Evolutionary conservation across 2,888 invertebrate genomes (phyloP), one percentile per base, ranked within the genome.

Genomic region (Drosophila anomelani): DNA sequence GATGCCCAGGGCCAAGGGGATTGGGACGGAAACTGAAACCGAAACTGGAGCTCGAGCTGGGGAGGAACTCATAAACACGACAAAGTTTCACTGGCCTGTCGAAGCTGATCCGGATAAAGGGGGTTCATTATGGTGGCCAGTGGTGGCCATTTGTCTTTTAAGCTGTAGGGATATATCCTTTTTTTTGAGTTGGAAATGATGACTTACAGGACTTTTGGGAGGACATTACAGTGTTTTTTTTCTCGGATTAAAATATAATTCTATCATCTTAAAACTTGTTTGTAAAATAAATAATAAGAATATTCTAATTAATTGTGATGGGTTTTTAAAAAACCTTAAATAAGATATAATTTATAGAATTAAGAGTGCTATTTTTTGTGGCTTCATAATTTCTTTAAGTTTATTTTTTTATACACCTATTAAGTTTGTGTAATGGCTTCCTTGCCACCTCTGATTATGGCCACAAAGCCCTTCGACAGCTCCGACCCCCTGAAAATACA

Each of bases 31-130:
- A 64, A 66, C 61, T 29, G 64, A 53, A 64, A 59, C 59, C 41
- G 49, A 54, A 63, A 39, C 57, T 56, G 55, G 56, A 23, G 23
- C 44, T 20, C 29, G 32, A 13, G 51, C 51, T n/a, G n/a, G 23
- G 54, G 23, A 32, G 54, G 23, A 32, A 41, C 23, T 85, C 85
- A 82, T 81, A 82, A 82, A 81, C 81, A 84, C 76, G 81, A 81
- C 80, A 85, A 85, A 82, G 41, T 69, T 69, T 61, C 57, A 53
- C 61, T 55, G 29, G 39, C 32, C 47, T 71, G 34, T 59, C 62
- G 63, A 59, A 47, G 72, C 36, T 64, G 60, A 60, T 60, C 60
- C 60, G 49, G 43, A 34, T 23, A 44, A 47, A 36, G 60, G 58
- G 58, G 54, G 69, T 74, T 66, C 74, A 74, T 74, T 74, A 53